Percentiles rank a stretch among this genome's conserved stretches.
Conservation (phyloP, 2,888 invertebrate species). For the Nomada ferruginata region DNA sequence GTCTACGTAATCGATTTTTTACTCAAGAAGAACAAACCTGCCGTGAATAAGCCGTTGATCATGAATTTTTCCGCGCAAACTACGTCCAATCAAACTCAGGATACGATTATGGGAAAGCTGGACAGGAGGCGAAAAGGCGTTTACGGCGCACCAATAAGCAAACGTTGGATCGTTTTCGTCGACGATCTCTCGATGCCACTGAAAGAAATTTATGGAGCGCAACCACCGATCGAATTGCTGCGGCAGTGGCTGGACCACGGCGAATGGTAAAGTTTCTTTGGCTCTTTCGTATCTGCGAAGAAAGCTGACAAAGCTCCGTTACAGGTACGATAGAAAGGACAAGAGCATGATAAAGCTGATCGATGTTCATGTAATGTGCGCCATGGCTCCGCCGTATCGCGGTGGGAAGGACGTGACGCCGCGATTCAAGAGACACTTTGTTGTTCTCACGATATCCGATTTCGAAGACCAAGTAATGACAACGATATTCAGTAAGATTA, state of each 20-base stretch:
- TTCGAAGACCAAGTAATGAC: conserved; percentile 93
- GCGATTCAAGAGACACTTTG: conserved; percentile 94
- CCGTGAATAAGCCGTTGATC: conserved; percentile 92
- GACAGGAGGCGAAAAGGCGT: conserved; percentile 97
- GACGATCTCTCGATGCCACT: conserved; percentile 98
- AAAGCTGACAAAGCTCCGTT: background rate
- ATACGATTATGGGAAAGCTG: conserved; percentile 96
- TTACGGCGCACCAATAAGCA: conserved; percentile 96
- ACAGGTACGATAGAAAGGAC: conserved; percentile 91
- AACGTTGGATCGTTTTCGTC: conserved; percentile 95
- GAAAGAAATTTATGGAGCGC: conserved; percentile 95
- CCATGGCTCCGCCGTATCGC: conserved; percentile 92
- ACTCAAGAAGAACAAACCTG: conserved; percentile 91
- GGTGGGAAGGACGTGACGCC: conserved; percentile 94
- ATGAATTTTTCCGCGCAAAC: conserved; percentile 98
- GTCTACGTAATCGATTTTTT: conserved; percentile 94
- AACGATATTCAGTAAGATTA: conserved; percentile 94
- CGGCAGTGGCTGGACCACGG: conserved; percentile 96
- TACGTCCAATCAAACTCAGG: conserved; percentile 96
- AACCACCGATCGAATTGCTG: conserved; percentile 96
- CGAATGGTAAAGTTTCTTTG: conserved; percentile 87
- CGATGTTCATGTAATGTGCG: conserved; percentile 91
- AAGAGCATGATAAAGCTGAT: conserved; percentile 91
- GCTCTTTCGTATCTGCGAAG: background rate
- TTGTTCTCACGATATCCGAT: conserved; percentile 94